Evolutionary conservation across 2,888 invertebrate species (phyloP), one percentile per base, ranked within the genome.

Genomic region (Parascotia fuliginaria): DNA sequence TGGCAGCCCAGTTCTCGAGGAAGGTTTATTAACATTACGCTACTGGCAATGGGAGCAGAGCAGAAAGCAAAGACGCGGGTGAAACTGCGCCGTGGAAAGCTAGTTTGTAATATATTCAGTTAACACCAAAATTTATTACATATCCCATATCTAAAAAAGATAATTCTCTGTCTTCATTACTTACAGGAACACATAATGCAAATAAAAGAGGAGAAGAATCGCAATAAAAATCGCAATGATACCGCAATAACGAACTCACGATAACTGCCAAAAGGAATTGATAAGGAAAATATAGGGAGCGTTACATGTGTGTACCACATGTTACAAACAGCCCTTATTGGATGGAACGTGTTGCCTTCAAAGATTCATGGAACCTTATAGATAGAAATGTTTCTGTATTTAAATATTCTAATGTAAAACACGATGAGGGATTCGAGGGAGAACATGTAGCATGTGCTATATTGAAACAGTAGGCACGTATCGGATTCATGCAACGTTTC

Each of bases 231-330:
- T 70, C 65, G 66, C 65, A 63, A 69, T 68, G 68, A 63, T 60
- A 68, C 59, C 60, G 63, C 63, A 65, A 60, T 73, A 71, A 73
- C 67, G 68, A 71, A 65, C 70, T 69, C 60, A 50, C 60, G 63
- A 65, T 63, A 71, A 63, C 66, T 65, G 62, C 51, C 48, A 55
- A 62, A 57, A 59, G 65, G 59, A 73, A 73, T 69, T 67, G 73
- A 73, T 71, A 73, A 71, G 69, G 67, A 70, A 70, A 73, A 73
- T 65, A 64, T 67, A 65, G 56, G 57, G 46, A 53, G 39, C 60
- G 68, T 54, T 70, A 68, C 70, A 63, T 65, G 63, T 63, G 47
- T 53, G 63, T 55, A 60, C 57, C 67, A 55, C 55, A 62, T 63
- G 70, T 55, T 66, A 60, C 47, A 48, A 44, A 60, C 63, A 60